A percentile compares a stretch with the other conserved stretches of the same genome.
Evolutionary conservation across 2,888 invertebrate genomes (phyloP).

Genomic region (Chromoteleia sp.): DNA sequence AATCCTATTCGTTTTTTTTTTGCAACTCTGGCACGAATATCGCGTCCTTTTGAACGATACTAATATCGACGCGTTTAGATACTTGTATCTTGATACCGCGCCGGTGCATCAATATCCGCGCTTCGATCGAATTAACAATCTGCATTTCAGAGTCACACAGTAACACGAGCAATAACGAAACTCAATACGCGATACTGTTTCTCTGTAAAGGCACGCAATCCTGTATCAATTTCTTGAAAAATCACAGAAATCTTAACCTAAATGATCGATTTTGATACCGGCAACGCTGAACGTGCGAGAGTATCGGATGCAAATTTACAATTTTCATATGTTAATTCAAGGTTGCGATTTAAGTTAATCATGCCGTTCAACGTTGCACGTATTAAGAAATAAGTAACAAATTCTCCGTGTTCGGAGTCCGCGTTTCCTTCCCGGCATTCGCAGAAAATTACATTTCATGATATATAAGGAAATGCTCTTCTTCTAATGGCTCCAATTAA

Average conservation of each 20-base stretch:
- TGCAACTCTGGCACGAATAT: slow-evolving; percentile 23
- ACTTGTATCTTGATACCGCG: slow-evolving; percentile 27
- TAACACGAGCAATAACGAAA: slow-evolving; percentile 55
- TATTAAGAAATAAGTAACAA: slow-evolving; percentile 38
- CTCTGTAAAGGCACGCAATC: slow-evolving; percentile 1
- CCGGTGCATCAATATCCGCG: slow-evolving; percentile 21
- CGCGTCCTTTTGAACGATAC: slow-evolving; percentile 14
- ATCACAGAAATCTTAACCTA: not conserved
- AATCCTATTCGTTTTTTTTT: too few species aligned
- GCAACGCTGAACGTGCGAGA: too few species aligned
- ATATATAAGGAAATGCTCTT: slow-evolving; percentile 20
- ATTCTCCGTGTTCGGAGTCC: not conserved
- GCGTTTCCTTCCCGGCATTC: slow-evolving; percentile 21
- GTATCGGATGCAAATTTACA: slow-evolving; percentile 3
- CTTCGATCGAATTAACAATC: slow-evolving; percentile 50
- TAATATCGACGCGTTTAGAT: slow-evolving; percentile 18
- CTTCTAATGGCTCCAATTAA: slow-evolving; percentile 35
- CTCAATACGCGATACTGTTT: slow-evolving; percentile 34
- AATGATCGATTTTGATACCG: not conserved
- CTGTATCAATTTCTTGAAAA: slow-evolving; percentile 11
- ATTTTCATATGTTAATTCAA: not conserved
- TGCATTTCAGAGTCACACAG: slow-evolving; percentile 41
- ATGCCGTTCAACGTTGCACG: slow-evolving; percentile 3
- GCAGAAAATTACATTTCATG: slow-evolving; percentile 7
- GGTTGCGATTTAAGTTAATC: not conserved